Percentiles rank a stretch among this genome's conserved stretches.
phyloP scores from a whole-genome alignment of 2,888 invertebrate species.

The Eupithecia exiguata region DNA sequence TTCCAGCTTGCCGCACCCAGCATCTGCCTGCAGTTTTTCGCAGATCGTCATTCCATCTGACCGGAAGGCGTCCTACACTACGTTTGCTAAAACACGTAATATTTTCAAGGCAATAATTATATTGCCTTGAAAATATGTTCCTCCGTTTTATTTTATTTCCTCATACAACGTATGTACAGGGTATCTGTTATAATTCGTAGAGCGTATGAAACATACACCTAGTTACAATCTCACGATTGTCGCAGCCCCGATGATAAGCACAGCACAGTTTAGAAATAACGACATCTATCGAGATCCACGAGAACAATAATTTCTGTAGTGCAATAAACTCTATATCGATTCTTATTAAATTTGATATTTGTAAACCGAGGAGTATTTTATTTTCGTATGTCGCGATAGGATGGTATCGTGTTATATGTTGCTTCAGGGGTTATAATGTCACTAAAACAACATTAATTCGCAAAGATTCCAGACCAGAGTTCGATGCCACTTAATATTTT shows the following conservation, averaged over 20 bases:
- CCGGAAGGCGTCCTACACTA: too few species aligned
- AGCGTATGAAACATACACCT: background rate
- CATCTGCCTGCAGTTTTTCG: too few species aligned
- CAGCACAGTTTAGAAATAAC: slow-evolving; percentile 69
- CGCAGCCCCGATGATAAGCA: slow-evolving; percentile 65
- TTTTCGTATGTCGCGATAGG: slow-evolving; percentile 8
- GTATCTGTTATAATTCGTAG: background rate
- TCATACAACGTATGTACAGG: too few species aligned
- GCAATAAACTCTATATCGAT: slow-evolving; percentile 78
- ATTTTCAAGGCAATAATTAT: too few species aligned
- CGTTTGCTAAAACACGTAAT: too few species aligned
- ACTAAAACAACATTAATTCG: background rate
- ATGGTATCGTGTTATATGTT: slow-evolving; percentile 13
- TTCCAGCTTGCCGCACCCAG: too few species aligned
- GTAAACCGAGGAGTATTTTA: slow-evolving; percentile 11
- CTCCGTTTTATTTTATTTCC: too few species aligned
- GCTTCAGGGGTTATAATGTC: slow-evolving; percentile 4
- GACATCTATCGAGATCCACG: slow-evolving; percentile 81
- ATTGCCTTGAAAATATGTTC: too few species aligned
- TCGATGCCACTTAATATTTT: background rate
- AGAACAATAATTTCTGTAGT: slow-evolving; percentile 77
- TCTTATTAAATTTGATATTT: slow-evolving; percentile 63
- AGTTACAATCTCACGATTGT: slow-evolving; percentile 73
- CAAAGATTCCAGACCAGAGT: background rate
- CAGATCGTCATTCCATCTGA: too few species aligned